phyloP scores from a whole-genome alignment of 1,140 invertebrate species.

The Calycopis cecrops region DNA sequence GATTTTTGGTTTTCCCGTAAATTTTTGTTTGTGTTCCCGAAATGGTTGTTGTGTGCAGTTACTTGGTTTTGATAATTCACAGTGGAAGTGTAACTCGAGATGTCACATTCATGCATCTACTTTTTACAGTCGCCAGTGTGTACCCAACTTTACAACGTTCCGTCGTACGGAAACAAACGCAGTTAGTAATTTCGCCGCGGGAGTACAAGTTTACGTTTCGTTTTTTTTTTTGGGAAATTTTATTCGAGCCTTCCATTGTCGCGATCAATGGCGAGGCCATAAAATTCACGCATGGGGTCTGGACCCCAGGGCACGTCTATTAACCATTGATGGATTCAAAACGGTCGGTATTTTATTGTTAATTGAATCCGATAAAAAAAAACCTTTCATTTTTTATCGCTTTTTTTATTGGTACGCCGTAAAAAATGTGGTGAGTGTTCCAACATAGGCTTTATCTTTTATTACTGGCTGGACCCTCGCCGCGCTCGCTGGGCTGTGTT shows the following conservation, averaged over 20 bases:
- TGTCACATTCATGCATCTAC: too few species aligned
- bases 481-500: too few species aligned
- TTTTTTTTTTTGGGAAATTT: constrained; percentile 47
- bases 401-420: too few species aligned
- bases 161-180: constrained; percentile 32
- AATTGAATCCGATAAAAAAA: constrained; percentile 8
- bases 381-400: too few species aligned
- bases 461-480: too few species aligned
- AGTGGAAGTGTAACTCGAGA: too few species aligned
- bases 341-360: constrained; percentile 5
- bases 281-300: constrained; percentile 38
- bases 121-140: background rate
- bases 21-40: too few species aligned
- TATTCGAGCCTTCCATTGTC: constrained; percentile 38
- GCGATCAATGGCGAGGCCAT: constrained; percentile 45
- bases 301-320: constrained; percentile 28
- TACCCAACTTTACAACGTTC: constrained; percentile 21
- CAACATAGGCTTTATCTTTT: too few species aligned
- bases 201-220: constrained; percentile 35
- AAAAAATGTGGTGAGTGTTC: too few species aligned
- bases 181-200: constrained; percentile 38
- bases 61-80: too few species aligned
- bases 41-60: too few species aligned
- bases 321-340: constrained; percentile 28
- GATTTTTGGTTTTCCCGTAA: too few species aligned